Conservation (phyloP, 2,113 vertebrate genomes). For the Macrotus californicus region DNA sequence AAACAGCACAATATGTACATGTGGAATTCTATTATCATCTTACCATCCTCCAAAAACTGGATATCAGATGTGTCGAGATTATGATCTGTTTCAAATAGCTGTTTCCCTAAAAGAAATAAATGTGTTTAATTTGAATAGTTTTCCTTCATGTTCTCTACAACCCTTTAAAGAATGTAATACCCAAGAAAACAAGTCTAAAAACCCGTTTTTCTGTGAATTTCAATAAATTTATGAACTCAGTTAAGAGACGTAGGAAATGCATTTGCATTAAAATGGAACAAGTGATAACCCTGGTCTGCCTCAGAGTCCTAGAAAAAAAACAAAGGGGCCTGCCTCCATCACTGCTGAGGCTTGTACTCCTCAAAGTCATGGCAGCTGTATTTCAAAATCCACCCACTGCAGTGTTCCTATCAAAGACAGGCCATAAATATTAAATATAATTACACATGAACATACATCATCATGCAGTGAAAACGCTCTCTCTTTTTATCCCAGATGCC, state of each 20-base stretch:
- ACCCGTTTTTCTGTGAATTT: background rate
- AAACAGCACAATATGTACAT: background rate
- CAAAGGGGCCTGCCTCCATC: background rate
- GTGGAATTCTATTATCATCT: slow-evolving; percentile 39
- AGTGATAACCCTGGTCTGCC: background rate
- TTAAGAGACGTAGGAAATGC: background rate
- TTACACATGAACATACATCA: background rate
- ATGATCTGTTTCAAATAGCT: slow-evolving; percentile 97
- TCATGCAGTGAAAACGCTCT: background rate
- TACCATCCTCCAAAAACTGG: slow-evolving; percentile 97
- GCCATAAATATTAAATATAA: background rate
- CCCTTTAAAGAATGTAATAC: background rate
- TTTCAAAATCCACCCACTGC: background rate
- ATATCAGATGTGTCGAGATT: slow-evolving; percentile 99
- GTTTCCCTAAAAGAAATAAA: slow-evolving; percentile 87
- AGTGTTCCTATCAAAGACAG: background rate
- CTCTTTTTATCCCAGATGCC: background rate
- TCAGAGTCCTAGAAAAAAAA: background rate
- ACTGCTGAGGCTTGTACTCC: background rate
- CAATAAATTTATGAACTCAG: background rate
- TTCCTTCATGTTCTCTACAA: background rate
- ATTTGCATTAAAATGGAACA: slow-evolving; percentile 7
- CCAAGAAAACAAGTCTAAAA: slow-evolving; percentile 29
- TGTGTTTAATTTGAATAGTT: slow-evolving; percentile 12
- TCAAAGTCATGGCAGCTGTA: background rate